phyloP scores from a whole-genome alignment of 2,797 vertebrate genomes.

The Eidolon dupreanum region DNA sequence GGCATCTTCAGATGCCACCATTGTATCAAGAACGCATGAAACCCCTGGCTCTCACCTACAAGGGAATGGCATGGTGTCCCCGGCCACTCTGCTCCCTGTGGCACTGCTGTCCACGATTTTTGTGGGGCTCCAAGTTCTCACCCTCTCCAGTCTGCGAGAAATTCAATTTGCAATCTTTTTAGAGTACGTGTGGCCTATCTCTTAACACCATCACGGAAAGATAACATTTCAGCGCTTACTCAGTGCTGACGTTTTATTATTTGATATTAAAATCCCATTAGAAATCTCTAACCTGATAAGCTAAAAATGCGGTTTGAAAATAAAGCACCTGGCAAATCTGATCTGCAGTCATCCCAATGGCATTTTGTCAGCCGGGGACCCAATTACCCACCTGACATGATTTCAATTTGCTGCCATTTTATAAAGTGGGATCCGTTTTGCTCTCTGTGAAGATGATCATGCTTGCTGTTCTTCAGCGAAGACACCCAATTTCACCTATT shows the following conservation, averaged over 20 bases:
- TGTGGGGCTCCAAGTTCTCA: neutral
- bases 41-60: rapidly evolving
- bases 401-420: constrained; percentile 47
- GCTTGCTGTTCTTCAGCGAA: neutral
- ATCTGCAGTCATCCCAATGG: constrained; percentile 54
- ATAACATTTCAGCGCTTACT: constrained; percentile 17
- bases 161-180: constrained; percentile 6
- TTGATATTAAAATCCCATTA: constrained; percentile 66
- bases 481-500: constrained; percentile 43
- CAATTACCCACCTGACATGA: constrained; percentile 63
- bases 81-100: rapidly evolving
- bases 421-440: neutral
- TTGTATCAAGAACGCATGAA: neutral
- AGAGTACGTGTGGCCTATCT: neutral
- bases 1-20: neutral
- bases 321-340: constrained; percentile 57
- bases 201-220: constrained; percentile 36
- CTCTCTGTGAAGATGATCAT: constrained; percentile 32
- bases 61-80: rapidly evolving
- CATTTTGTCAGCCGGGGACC: constrained; percentile 61
- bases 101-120: rapidly evolving
- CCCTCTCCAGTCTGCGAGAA: neutral
- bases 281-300: constrained; percentile 46
- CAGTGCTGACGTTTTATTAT: constrained; percentile 37
- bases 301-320: constrained; percentile 47